Percentiles rank a stretch among this genome's conserved stretches.
phyloP scores from a whole-genome alignment of 2,888 invertebrate species.

The Pristionchus maxplancki region DNA sequence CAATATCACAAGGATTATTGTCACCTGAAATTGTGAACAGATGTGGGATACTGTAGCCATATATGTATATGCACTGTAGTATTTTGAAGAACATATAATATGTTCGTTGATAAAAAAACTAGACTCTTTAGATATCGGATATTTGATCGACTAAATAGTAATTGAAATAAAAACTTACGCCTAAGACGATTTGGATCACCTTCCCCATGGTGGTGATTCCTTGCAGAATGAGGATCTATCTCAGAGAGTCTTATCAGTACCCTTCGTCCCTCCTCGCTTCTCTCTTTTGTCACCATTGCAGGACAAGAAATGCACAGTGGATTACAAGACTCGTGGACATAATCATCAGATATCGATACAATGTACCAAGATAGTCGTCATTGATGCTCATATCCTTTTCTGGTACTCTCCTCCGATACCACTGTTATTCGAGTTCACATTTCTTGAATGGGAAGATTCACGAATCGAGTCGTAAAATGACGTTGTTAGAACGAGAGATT shows the following conservation, averaged over 20 bases:
- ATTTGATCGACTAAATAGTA: not conserved
- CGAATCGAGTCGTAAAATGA: conserved; percentile 17
- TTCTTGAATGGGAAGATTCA: not conserved
- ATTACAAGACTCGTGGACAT: not conserved
- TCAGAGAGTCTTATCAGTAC: conserved; percentile 19
- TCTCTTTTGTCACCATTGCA: conserved; percentile 23
- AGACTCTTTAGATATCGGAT: not conserved
- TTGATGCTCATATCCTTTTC: not conserved
- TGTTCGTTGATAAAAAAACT: not conserved
- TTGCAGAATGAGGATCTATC: conserved; percentile 22
- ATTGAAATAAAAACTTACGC: not conserved
- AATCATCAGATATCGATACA: conserved; percentile 3
- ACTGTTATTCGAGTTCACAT: not conserved
- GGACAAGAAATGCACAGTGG: conserved; percentile 14
- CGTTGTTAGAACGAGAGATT: not conserved
- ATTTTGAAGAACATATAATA: not conserved
- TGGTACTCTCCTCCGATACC: not conserved
- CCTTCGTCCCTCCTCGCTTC: conserved; percentile 20
- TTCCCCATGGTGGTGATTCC: conserved; percentile 42
- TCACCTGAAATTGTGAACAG: not conserved
- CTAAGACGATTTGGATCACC: not conserved
- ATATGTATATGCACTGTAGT: too few species aligned
- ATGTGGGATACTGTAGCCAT: not conserved
- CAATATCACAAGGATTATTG: not conserved
- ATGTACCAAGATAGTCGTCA: not conserved